Base-by-base conservation (phyloP, 2,113 vertebrate species). In the Sciurus niger region DNA sequence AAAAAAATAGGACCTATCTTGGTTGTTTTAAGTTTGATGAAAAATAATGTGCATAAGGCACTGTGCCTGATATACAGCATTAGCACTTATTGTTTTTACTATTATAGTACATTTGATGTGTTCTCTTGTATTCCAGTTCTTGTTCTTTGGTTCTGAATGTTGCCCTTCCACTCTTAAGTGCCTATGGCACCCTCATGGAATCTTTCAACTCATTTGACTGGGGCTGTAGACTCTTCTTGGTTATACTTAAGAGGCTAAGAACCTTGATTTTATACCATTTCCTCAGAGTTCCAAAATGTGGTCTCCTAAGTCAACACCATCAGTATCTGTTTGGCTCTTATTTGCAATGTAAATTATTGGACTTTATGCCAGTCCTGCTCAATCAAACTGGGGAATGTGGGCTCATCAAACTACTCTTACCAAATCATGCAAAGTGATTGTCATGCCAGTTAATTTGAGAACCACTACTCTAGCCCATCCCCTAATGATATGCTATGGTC, bases 371-470 rank as follows among this genome's bases (percentile, higher is more conserved):
- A 80, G 11, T 65, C 9, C 17, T n/a, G 3, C 63, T 94, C 53
- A 92, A 73, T 94, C 16, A 46, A 87, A 48, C 5, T 40, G 25
- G 32, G 78, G 32, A 63, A 28, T 82, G 30, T 8, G 32, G 14
- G 4, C 10, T n/a, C 20, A 43, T 79, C 32, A 63, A 63, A 63
- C 9, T 63, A 6, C 24, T 91, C 55, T 87, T 18, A 60, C 48
- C n/a, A 72, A 55, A 51, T 6, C 5, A 40, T 76, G 11, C 12
- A 51, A 12, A 5, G 40, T 70, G 24, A n/a, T 72, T 79, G 24
- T 94, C 43, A 72, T 51, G 32, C 53, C 32, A 12, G 28, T 43
- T 90, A 46, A 17, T 79, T 93, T 84, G 88, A 78, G 25, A 95
- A 77, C 46, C 25, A 32, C 18, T 90, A 34, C 24, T 43, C 25